Percentiles rank a stretch among this genome's conserved stretches.
phyloP scores from a whole-genome alignment of 2,113 vertebrate genomes.

The Pithys albifrons region DNA sequence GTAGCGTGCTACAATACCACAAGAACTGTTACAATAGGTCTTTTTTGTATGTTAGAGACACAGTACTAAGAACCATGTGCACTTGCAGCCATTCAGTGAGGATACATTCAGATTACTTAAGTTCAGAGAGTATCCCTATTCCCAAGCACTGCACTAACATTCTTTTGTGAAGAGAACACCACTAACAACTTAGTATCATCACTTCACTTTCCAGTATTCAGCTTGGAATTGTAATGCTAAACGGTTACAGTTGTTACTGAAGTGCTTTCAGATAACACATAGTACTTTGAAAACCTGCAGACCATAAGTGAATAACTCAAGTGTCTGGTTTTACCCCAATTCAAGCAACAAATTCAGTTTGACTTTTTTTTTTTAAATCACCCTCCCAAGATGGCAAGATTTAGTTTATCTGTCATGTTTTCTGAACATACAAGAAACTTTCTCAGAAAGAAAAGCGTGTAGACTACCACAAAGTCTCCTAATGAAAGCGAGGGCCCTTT shows the following conservation, averaged over 20 bases:
- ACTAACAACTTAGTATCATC: neutral
- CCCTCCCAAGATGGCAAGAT: neutral
- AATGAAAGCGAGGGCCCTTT: neutral
- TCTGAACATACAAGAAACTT: neutral
- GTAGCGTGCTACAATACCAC: neutral
- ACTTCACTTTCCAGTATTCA: neutral
- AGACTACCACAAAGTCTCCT: neutral
- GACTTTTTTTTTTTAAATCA: neutral
- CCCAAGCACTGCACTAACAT: neutral
- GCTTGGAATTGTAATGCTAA: neutral
- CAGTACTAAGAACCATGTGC: fast-evolving
- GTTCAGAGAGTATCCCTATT: neutral
- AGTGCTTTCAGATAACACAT: neutral
- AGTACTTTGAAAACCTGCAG: neutral
- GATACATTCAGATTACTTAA: neutral
- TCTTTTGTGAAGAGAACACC: neutral
- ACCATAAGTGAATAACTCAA: neutral
- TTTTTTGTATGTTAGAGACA: neutral
- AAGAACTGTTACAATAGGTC: neutral
- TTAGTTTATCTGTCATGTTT: neutral
- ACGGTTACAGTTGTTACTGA: neutral
- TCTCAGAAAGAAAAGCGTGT: neutral
- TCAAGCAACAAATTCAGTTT: neutral
- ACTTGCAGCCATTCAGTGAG: neutral
- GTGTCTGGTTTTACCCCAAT: neutral